phyloP scores from a whole-genome alignment of 2,888 invertebrate species.

The Heliconius aoede region DNA sequence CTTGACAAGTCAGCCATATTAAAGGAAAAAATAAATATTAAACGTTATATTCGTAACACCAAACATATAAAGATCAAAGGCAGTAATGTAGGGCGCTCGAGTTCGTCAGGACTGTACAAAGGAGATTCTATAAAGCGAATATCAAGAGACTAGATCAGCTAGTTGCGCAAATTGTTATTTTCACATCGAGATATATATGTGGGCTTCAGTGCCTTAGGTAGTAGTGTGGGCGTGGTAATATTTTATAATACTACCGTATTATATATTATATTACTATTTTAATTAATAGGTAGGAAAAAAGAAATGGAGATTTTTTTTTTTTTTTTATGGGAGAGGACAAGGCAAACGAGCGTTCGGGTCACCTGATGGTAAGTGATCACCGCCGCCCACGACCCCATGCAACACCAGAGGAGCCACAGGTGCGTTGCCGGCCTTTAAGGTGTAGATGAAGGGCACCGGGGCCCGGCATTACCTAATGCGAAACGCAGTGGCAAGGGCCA shows the following conservation, averaged over 20 bases:
- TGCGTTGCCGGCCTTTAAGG: too few relatives aligned
- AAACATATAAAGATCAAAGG: conserved; percentile 41
- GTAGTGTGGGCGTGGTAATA: conserved; percentile 28
- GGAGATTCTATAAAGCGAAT: conserved; percentile 23
- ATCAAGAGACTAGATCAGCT: conserved; percentile 24
- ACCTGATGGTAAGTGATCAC: too few relatives aligned
- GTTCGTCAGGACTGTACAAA: conserved; percentile 39
- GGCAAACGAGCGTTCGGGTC: too few relatives aligned
- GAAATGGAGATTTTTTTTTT: too few relatives aligned
- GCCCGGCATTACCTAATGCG: too few relatives aligned
- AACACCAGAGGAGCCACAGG: too few relatives aligned
- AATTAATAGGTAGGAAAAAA: background rate
- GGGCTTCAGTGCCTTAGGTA: conserved; percentile 28
- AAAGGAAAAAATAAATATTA: conserved; percentile 24
- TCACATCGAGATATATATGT: conserved; percentile 19
- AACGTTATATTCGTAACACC: conserved; percentile 33
- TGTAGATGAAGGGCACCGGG: too few relatives aligned
- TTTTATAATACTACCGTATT: too few relatives aligned
- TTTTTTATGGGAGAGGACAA: too few relatives aligned
- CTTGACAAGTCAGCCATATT: background rate
- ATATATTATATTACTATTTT: background rate
- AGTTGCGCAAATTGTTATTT: conserved; percentile 34
- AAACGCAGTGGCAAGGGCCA: too few relatives aligned
- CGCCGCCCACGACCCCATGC: too few relatives aligned
- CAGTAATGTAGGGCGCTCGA: conserved; percentile 39